These are phyloP conservation scores for Atlantisia rogersi DNA, from an alignment of 2,113 vertebrate species.

Conservation along the genomic window DNA sequence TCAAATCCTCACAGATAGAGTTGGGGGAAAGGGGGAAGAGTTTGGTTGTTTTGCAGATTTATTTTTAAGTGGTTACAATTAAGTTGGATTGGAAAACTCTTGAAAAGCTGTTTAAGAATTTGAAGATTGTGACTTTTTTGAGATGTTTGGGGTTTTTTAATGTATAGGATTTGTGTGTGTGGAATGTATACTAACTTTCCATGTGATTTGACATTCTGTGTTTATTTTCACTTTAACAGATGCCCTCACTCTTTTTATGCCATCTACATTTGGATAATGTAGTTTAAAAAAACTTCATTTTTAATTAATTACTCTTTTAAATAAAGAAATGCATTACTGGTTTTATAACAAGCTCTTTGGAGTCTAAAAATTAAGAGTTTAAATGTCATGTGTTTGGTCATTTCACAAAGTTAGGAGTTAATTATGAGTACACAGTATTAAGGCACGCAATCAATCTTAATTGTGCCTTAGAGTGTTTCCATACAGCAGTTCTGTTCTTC, in stretches of 20 bases:
- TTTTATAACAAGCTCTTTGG: background rate
- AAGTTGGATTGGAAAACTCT: background rate
- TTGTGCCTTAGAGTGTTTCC: background rate
- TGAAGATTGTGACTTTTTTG: background rate
- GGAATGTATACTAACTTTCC: background rate
- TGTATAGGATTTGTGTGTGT: background rate
- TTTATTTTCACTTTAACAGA: background rate
- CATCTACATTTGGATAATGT: background rate
- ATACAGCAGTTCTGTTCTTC: background rate
- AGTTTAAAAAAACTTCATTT: background rate
- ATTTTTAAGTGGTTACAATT: background rate
- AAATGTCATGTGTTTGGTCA: background rate
- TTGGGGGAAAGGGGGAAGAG: background rate
- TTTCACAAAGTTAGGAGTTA: background rate
- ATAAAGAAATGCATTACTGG: background rate
- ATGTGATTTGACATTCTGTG: accelerated
- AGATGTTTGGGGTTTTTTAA: background rate
- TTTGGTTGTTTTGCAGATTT: background rate
- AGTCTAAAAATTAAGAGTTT: background rate
- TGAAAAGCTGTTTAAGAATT: background rate
- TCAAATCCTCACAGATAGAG: accelerated
- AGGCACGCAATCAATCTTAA: background rate
- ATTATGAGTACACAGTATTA: background rate
- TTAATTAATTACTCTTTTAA: no score
- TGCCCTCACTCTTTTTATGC: background rate